Conservation (phyloP, 2,113 vertebrate species). For the Elaphurus davidianus region DNA sequence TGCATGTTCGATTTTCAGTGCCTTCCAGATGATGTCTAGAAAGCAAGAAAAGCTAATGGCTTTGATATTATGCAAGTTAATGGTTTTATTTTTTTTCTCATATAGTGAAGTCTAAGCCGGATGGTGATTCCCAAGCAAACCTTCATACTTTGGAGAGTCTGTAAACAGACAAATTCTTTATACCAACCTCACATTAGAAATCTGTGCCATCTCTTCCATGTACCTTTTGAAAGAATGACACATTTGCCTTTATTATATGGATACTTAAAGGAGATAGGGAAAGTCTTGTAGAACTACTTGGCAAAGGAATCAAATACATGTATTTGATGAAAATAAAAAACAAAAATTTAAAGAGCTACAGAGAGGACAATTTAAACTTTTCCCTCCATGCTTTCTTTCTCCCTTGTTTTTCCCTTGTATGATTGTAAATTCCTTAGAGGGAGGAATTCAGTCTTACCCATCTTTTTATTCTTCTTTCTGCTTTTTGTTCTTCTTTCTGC, state of each 20-base stretch:
- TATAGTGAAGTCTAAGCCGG: conserved; percentile 16
- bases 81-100: not conserved
- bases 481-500: not conserved
- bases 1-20: not conserved
- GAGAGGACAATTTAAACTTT: not conserved
- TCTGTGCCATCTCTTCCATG: not conserved
- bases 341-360: not conserved
- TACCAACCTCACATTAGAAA: not conserved
- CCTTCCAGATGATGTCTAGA: not conserved
- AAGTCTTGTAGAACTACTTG: not conserved
- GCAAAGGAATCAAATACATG: not conserved
- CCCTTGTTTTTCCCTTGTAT: not conserved
- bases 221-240: not conserved
- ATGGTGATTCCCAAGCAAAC: not conserved
- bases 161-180: not conserved
- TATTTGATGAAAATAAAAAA: not conserved
- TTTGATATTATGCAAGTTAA: not conserved
- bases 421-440: not conserved
- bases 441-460: not conserved
- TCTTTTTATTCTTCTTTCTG: not conserved
- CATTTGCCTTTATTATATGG: not conserved
- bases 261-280: not conserved
- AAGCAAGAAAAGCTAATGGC: not conserved
- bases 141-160: not conserved
- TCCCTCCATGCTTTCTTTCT: not conserved